These are phyloP conservation scores for Conus canariensis DNA, from an alignment of 2,888 invertebrate species.

Conservation along the genomic window DNA sequence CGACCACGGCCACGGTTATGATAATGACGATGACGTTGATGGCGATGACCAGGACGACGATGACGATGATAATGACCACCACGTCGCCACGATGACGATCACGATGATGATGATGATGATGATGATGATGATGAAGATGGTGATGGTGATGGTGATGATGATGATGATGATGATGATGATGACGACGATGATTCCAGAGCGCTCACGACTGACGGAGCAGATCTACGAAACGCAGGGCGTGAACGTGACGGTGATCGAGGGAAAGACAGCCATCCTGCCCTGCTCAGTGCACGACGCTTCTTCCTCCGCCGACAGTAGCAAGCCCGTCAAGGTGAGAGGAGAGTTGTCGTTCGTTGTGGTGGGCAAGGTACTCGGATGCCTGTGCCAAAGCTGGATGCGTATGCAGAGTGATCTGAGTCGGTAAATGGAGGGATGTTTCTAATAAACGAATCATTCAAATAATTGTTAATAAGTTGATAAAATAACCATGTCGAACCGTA, in stretches of 20 bases:
- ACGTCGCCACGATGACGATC: background rate
- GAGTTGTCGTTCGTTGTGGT: too few species aligned
- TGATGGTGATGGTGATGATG: background rate
- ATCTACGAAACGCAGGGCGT: conserved; percentile 61
- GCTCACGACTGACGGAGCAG: conserved; percentile 50
- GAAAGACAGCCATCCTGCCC: conserved; percentile 66
- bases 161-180: too few species aligned
- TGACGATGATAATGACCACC: conserved; percentile 20
- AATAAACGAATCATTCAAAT: too few species aligned
- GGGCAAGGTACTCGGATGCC: too few species aligned
- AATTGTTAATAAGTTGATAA: too few species aligned
- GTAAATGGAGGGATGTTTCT: too few species aligned
- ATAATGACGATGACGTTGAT: conserved; percentile 30
- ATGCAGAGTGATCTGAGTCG: too few species aligned
- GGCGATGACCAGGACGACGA: conserved; percentile 24
- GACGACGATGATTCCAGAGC: background rate
- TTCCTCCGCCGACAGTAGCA: conserved; percentile 6
- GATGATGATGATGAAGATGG: background rate
- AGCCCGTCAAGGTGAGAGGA: conserved; percentile 13
- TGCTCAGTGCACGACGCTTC: conserved; percentile 58
- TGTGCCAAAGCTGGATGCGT: too few species aligned
- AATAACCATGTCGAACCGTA: too few species aligned
- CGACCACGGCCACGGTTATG: background rate
- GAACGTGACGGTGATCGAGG: conserved; percentile 67
- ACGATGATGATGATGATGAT: background rate